Evolutionary conservation across 2,113 vertebrate genomes (phyloP), one percentile per base, ranked within the genome.

Genomic region (Xiphophorus hellerii): DNA sequence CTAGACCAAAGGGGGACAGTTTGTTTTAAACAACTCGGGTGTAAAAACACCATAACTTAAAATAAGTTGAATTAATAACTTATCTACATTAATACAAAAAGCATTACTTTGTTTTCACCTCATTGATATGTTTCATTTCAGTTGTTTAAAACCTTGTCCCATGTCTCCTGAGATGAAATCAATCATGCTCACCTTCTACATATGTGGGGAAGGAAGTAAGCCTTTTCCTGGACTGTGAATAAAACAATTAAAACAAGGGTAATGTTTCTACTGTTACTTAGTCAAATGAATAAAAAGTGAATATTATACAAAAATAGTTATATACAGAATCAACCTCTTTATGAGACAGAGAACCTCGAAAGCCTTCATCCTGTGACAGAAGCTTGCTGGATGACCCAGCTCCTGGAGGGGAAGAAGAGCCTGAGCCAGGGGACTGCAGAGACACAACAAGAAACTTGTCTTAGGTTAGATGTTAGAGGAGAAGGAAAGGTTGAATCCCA

Each of bases 191-290:
- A 99, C 97, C 98, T 97, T 99, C 97, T 87, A 99, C 97, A 77
- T 98, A 98, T 14, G 97, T 97, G 76, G 98, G 98, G 91, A 99
- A 98, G 33, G 98, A 97, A 71, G 97, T 96, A 91, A 98, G 95
- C 89, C 95, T 98, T 95, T 95, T 98, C 89, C 95, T 96, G 89
- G 96, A 95, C 98, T 99, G 93, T 93, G 92, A 94, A 95, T 89
- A 76, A 84, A 80, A 63, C 22, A 84, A 27, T 20, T 15, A 61
- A 14, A 88, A 95, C 74, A 94, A 78, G 11, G 8, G 76, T 10
- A 82, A 17, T 22, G 29, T 35, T 76, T 8, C 60, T 75, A 27
- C 25, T 48, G 5, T 20, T 48, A 25, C 20, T 20, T 64, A 22
- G 29, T 64, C 13, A 33, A 17, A 15, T 33, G 6, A 33, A 10